phyloP scores from a whole-genome alignment of 2,888 invertebrate species.

The Chromoteleia sp. region DNA sequence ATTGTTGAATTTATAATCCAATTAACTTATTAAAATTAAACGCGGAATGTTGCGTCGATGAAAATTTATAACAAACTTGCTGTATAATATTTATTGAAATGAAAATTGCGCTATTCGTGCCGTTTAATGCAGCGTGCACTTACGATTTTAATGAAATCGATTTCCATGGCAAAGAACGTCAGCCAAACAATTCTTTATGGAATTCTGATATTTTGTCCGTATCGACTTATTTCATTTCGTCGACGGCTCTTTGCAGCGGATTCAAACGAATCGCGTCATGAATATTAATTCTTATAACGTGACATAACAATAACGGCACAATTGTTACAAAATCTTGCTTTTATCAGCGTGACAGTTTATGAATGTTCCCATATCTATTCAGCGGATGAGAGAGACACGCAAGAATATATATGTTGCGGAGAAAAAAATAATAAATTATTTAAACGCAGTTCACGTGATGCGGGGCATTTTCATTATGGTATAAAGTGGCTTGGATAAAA shows the following conservation, averaged over 20 bases:
- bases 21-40: no score
- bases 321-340: conserved; percentile 32
- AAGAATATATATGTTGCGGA: conserved; percentile 9
- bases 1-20: no score
- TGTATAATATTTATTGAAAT: no score
- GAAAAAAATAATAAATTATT: conserved; percentile 37
- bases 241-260: neutral
- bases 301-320: conserved; percentile 12
- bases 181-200: no score
- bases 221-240: conserved; percentile 1
- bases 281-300: conserved; percentile 36
- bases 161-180: no score
- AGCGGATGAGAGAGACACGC: conserved; percentile 26
- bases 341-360: conserved; percentile 44
- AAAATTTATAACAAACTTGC: no score
- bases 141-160: no score
- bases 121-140: no score
- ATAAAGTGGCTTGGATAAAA: conserved; percentile 7
- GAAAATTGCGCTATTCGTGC: no score
- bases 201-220: no score
- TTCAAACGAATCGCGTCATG: conserved; percentile 19
- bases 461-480: conserved; percentile 23
- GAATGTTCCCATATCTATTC: conserved; percentile 48
- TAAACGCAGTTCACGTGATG: conserved; percentile 18
- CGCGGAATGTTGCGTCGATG: no score